These are phyloP conservation scores for Drosophila parthenogenetica DNA, from an alignment of 2,888 invertebrate species.

Conservation along the genomic window DNA sequence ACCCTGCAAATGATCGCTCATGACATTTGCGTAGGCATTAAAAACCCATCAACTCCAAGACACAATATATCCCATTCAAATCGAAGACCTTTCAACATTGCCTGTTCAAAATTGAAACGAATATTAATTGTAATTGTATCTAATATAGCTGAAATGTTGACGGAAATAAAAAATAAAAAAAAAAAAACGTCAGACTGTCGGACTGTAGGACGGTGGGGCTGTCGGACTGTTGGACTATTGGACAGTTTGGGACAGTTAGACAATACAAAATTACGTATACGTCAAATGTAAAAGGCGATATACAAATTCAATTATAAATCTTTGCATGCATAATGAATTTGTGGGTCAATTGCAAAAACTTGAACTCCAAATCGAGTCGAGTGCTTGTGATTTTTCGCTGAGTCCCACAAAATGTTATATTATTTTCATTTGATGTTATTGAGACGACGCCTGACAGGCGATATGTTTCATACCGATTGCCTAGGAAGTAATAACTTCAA, in stretches of 20 bases:
- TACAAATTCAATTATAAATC: constrained; percentile 63
- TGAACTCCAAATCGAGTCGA: constrained; percentile 70
- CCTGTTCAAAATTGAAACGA: constrained; percentile 57
- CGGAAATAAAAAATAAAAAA: constrained; percentile 57
- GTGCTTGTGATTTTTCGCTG: constrained; percentile 28
- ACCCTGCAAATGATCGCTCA: constrained; percentile 71
- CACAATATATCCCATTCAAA: constrained; percentile 49
- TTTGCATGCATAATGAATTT: constrained; percentile 81
- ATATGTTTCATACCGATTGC: constrained; percentile 44
- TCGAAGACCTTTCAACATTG: constrained; percentile 61
- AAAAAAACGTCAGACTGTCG: constrained; percentile 11
- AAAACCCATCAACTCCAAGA: constrained; percentile 65
- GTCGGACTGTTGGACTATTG: constrained; percentile 3
- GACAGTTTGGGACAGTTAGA: constrained; percentile 5
- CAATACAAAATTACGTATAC: constrained; percentile 54
- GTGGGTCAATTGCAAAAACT: constrained; percentile 79
- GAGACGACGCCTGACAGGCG: constrained; percentile 49
- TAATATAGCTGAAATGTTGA: constrained; percentile 75
- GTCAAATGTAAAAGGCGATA: constrained; percentile 72
- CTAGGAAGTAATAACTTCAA: constrained; percentile 67
- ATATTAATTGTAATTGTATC: constrained; percentile 77
- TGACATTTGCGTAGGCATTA: constrained; percentile 73
- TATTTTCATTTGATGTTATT: constrained; percentile 48
- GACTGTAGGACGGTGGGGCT: background rate
- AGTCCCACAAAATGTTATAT: constrained; percentile 43